Percentiles rank a stretch among this genome's conserved stretches.
phyloP scores from a whole-genome alignment of 2,797 vertebrate genomes.

The Centroberyx gerrardi region DNA sequence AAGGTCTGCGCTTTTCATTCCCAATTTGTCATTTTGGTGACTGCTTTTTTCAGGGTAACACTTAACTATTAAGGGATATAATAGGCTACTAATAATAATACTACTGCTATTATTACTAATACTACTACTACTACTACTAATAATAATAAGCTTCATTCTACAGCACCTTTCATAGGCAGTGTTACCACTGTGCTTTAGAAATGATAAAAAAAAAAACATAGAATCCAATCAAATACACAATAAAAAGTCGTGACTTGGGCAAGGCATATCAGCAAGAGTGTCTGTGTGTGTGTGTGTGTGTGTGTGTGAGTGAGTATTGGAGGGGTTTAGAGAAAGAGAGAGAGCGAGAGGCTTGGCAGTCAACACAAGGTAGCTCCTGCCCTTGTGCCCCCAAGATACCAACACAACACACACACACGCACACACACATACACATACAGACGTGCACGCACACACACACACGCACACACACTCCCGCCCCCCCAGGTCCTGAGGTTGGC shows the following conservation, averaged over 20 bases:
- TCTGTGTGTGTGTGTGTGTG: constrained; percentile 20
- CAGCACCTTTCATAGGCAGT: background rate
- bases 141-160: no score
- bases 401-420: constrained; percentile 5
- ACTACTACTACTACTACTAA: no score
- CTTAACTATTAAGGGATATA: no score
- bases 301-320: constrained; percentile 5
- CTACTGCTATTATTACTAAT: no score
- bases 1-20: background rate
- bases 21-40: background rate
- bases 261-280: constrained; percentile 14
- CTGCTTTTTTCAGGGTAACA: background rate
- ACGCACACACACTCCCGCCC: constrained; percentile 32
- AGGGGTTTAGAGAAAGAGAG: constrained; percentile 50
- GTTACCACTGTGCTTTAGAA: constrained; percentile 1
- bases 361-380: constrained; percentile 74
- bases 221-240: constrained; percentile 28
- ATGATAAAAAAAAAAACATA: constrained; percentile 32
- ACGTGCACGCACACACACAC: background rate
- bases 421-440: constrained; percentile 1
- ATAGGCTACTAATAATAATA: no score
- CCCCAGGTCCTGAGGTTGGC: constrained; percentile 62
- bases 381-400: constrained; percentile 69
- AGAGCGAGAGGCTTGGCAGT: constrained; percentile 69
- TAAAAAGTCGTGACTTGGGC: constrained; percentile 50